Conservation (phyloP, 2,888 invertebrate species). For the Nomada ruficornis region DNA sequence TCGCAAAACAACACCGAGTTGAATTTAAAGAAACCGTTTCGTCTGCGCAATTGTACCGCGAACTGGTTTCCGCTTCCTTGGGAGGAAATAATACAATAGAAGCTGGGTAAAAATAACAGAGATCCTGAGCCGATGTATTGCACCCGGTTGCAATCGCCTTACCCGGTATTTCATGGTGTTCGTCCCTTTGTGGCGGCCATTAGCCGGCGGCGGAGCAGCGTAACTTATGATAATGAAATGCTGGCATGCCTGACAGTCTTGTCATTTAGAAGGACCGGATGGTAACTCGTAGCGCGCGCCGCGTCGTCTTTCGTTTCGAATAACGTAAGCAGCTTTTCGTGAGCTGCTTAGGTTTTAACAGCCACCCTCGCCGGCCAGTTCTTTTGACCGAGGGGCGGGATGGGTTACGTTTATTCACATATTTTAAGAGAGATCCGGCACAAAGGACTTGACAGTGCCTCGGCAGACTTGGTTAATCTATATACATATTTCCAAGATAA, state of each 20-base stretch:
- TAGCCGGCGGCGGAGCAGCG: slow-evolving; percentile 39
- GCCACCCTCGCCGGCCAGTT: slow-evolving; percentile 56
- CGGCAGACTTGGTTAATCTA: slow-evolving; percentile 24
- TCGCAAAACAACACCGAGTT: too few relatives aligned
- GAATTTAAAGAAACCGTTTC: neutral
- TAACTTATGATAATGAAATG: slow-evolving; percentile 66
- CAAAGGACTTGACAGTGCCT: slow-evolving; percentile 35
- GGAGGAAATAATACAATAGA: neutral
- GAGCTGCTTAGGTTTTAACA: slow-evolving; percentile 72
- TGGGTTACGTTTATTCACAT: slow-evolving; percentile 37
- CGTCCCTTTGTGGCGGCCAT: slow-evolving; percentile 55
- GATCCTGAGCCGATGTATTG: slow-evolving; percentile 9
- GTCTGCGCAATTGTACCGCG: neutral
- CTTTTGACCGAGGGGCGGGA: slow-evolving; percentile 50
- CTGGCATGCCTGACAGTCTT: slow-evolving; percentile 53
- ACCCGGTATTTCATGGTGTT: slow-evolving; percentile 34
- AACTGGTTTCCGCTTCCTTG: neutral
- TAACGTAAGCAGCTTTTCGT: slow-evolving; percentile 71
- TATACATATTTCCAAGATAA: slow-evolving; percentile 17
- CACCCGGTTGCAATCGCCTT: slow-evolving; percentile 43
- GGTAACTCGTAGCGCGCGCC: slow-evolving; percentile 1
- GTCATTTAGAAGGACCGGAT: slow-evolving; percentile 59
- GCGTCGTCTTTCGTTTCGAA: slow-evolving; percentile 59
- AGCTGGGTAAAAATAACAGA: slow-evolving; percentile 25
- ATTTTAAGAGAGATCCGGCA: slow-evolving; percentile 2